Evolutionary conservation across 2,797 vertebrate species (phyloP), one percentile per base, ranked within the genome.

Genomic region (Xiphophorus birchmanni): DNA sequence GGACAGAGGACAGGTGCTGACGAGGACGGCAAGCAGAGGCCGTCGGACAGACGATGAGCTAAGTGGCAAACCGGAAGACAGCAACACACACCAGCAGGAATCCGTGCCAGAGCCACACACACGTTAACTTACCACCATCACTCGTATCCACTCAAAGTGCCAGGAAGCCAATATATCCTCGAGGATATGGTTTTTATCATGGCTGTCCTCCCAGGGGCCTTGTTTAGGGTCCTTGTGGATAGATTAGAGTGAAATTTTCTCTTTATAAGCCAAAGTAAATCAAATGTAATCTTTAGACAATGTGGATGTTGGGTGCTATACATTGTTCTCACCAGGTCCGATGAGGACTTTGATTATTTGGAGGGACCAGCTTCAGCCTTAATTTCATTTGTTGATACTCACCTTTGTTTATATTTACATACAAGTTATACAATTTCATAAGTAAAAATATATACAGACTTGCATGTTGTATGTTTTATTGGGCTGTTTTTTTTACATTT

Each of bases 161-260:
- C 96, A 96, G 94, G 96, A 96, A 94, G 96, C 95, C 95, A 96
- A 95, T 91, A 96, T 96, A 96, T 96, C 95, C 94, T 96, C 94
- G 81, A 96, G 95, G 94, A 96, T 95, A 96, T 95, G 95, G 94
- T 95, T 95, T 93, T 94, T 94, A 88, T 95, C 93, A 91, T 92
- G 81, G 90, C 91, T 93, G 86, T 95, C 95, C 84, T 95, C 94
- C 91, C 94, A 94, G 74, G 95, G 92, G 92, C 88, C 93, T 85
- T 95, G 94, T 91, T 95, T 95, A 86, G 93, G 93, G 88, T 96
- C 95, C 96, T 96, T 96, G 86, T 95, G 95, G 94, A 96, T 95
- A 94, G 82, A 94, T 94, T 94, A 94, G 90, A 95, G 88, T 92
- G 81, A 93, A 48, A 94, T 92, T 78, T 91, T 90, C 81, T 90